These are phyloP conservation scores for Tamandua tetradactyla DNA, from an alignment of 2,797 vertebrate genomes.

Conservation along the genomic window DNA sequence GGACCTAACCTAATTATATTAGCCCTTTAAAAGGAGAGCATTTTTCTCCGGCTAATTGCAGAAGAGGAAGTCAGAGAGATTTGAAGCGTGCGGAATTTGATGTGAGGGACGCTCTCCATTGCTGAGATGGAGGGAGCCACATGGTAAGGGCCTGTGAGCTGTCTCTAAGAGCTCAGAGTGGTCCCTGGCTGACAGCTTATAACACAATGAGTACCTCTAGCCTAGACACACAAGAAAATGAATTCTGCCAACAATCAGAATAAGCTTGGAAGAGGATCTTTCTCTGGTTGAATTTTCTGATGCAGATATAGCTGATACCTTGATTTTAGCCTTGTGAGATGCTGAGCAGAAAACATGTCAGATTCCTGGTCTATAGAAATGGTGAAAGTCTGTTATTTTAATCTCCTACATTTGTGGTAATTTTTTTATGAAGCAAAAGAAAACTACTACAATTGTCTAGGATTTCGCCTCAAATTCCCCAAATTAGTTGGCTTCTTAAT, in stretches of 20 bases:
- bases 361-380: not conserved
- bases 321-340: not conserved
- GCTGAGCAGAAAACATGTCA: not conserved
- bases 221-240: not conserved
- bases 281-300: not conserved
- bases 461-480: not conserved
- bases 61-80: not conserved
- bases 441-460: not conserved
- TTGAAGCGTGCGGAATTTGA: not conserved
- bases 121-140: not conserved
- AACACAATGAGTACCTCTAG: not conserved
- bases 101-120: not conserved
- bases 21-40: not conserved
- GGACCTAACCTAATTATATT: not conserved
- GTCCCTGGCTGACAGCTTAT: not conserved
- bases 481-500: not conserved
- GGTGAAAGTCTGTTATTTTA: not conserved
- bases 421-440: not conserved
- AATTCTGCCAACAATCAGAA: not conserved
- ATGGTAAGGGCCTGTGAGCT: not conserved
- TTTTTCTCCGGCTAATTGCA: not conserved
- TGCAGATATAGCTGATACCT: not conserved
- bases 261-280: not conserved
- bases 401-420: not conserved
- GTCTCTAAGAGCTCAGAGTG: not conserved